Percentiles rank a stretch among this genome's conserved stretches.
phyloP scores from a whole-genome alignment of 2,888 invertebrate genomes.

The Slavum lentiscoides region DNA sequence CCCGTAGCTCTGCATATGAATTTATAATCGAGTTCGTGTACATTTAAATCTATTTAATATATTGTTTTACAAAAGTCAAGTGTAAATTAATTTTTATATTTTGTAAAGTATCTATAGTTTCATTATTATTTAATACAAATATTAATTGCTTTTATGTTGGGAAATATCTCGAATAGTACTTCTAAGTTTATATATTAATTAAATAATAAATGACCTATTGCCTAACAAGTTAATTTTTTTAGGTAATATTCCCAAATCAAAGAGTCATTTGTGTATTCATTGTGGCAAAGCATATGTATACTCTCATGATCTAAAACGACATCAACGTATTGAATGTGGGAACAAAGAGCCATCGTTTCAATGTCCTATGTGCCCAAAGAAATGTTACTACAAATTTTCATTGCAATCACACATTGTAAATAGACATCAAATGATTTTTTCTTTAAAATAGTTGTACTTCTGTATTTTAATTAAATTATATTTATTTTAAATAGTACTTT shows the following conservation, averaged over 20 bases:
- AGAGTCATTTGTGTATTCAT: conserved; percentile 57
- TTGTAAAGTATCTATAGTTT: conserved; percentile 2
- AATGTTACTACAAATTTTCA: conserved; percentile 58
- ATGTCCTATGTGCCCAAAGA: conserved; percentile 61
- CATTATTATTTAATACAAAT: not conserved
- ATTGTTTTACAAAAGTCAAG: not conserved
- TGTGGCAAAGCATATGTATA: conserved; percentile 62
- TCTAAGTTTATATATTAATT: not conserved
- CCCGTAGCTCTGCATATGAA: not conserved
- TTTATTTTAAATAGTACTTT: not conserved
- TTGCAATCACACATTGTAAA: conserved; percentile 55
- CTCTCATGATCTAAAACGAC: conserved; percentile 59
- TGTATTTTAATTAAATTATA: conserved; percentile 1
- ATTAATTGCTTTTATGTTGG: conserved; percentile 11
- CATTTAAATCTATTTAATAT: not conserved
- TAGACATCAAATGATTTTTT: conserved; percentile 52
- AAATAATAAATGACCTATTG: not conserved
- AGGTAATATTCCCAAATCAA: conserved; percentile 32
- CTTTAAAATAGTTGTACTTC: not conserved
- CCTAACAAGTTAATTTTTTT: conserved; percentile 29
- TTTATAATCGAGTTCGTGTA: not conserved
- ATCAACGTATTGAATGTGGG: conserved; percentile 54
- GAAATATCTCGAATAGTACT: not conserved
- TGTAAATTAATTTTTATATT: not conserved
- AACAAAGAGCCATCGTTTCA: conserved; percentile 61